These are phyloP conservation scores for Scomber japonicus DNA, from an alignment of 2,113 vertebrate genomes.

Conservation along the genomic window DNA sequence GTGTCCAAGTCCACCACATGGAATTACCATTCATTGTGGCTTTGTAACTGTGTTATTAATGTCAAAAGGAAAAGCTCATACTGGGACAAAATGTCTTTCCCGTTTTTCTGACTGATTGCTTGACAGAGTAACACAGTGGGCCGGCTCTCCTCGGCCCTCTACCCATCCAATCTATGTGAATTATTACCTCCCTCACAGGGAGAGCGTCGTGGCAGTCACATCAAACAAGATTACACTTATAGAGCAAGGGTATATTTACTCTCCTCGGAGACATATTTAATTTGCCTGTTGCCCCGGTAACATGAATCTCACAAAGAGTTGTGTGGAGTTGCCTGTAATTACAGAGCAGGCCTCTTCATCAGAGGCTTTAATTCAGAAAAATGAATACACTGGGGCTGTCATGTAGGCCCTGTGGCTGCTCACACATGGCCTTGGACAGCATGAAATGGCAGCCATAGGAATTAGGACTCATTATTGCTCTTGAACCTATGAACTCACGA, in stretches of 20 bases:
- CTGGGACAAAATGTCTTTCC: conserved; percentile 41
- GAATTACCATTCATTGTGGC: conserved; percentile 29
- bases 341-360: conserved; percentile 78
- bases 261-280: conserved; percentile 74
- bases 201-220: conserved; percentile 68
- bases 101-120: conserved; percentile 41
- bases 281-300: conserved; percentile 80
- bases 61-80: conserved; percentile 45
- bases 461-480: conserved; percentile 43
- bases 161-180: conserved; percentile 59
- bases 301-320: conserved; percentile 76
- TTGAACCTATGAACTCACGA: conserved; percentile 56
- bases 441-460: conserved; percentile 22
- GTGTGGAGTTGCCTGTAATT: conserved; percentile 81
- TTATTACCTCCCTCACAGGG: conserved; percentile 63
- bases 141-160: conserved; percentile 42
- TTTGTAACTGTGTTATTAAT: conserved; percentile 66
- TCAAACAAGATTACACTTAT: conserved; percentile 76
- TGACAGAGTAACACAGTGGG: conserved; percentile 46
- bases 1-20: conserved; percentile 13
- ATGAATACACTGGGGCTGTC: conserved; percentile 64
- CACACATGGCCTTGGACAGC: conserved; percentile 58
- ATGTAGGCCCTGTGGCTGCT: conserved; percentile 57
- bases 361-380: conserved; percentile 78
- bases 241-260: conserved; percentile 80